Evolutionary conservation across 1,140 invertebrate genomes (phyloP), one percentile per base, ranked within the genome.

Genomic region (Drosophila equinoxialis): DNA sequence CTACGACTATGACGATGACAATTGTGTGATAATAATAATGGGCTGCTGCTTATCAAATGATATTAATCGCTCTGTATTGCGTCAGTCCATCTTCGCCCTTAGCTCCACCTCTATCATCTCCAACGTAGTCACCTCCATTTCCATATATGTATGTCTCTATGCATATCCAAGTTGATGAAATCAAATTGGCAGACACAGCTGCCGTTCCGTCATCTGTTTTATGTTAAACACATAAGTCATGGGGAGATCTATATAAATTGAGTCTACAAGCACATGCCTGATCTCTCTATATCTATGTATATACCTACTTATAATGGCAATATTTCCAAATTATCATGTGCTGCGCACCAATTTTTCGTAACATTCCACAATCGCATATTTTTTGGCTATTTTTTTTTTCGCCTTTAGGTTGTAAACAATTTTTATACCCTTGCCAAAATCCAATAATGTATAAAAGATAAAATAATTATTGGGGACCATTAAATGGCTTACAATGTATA

Each of bases 171-270:
- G 33, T 17, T 35, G 57, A 37, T 41, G 64, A 45, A 55, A 39
- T 60, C 37, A 62, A 70, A 79, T 82, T 81, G 82, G 72, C 82
- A 85, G 78, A 72, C 82, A 55, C 82, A 85, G 82, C 65, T 79
- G 83, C 84, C 55, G 79, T 54, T 77, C 17, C 84, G 68, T 87
- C 83, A 87, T 87, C 83, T 87, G 83, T 67, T 87, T 87, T 89
- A 89, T 87, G 83, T 87, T 87, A 51, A 87, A 81, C 76, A 65
- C 65, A 85, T 79, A 75, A 73, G 69, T 82, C 79, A 79, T 66
- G 51, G 58, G 33, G 62, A 37, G 23, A 59, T 68, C 61, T 26
- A 74, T 74, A 55, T n/a, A n/a, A 14, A 23, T 11, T 11, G 13
- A 63, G 20, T 63, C 39, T 42, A 41, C 51, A 41, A 20, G 48